Percentiles rank a stretch among this genome's conserved stretches.
phyloP scores from a whole-genome alignment of 2,888 invertebrate genomes.

The Norana najaformis region DNA sequence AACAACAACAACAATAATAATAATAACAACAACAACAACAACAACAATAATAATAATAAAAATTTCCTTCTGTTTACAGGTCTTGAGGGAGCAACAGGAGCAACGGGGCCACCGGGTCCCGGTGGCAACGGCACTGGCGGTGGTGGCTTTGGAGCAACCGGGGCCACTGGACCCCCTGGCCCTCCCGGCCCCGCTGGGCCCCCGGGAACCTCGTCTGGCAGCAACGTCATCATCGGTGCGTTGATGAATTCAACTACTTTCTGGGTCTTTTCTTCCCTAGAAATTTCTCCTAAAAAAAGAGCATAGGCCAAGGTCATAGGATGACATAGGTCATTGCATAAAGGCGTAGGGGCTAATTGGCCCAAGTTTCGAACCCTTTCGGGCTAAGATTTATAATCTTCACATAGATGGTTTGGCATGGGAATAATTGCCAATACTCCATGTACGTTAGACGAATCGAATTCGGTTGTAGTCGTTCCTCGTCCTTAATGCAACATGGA shows the following conservation, averaged over 20 bases:
- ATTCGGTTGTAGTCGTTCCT: too few relatives aligned
- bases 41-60: too few relatives aligned
- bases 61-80: not conserved
- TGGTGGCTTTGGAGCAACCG: not conserved
- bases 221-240: not conserved
- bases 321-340: not conserved
- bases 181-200: constrained; percentile 9
- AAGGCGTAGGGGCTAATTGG: not conserved
- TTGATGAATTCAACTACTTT: not conserved
- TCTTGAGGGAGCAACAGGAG: constrained; percentile 7
- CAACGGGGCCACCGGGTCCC: not conserved
- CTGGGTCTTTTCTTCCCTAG: not conserved
- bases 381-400: too few relatives aligned
- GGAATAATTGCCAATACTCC: too few relatives aligned
- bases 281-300: too few relatives aligned
- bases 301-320: not conserved
- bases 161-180: not conserved
- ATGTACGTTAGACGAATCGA: too few relatives aligned
- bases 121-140: not conserved
- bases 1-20: too few relatives aligned
- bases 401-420: too few relatives aligned
- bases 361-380: too few relatives aligned
- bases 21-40: too few relatives aligned
- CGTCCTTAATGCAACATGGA: too few relatives aligned
- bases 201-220: not conserved